phyloP scores from a whole-genome alignment of 2,113 vertebrate species.

The Gopherus flavomarginatus region DNA sequence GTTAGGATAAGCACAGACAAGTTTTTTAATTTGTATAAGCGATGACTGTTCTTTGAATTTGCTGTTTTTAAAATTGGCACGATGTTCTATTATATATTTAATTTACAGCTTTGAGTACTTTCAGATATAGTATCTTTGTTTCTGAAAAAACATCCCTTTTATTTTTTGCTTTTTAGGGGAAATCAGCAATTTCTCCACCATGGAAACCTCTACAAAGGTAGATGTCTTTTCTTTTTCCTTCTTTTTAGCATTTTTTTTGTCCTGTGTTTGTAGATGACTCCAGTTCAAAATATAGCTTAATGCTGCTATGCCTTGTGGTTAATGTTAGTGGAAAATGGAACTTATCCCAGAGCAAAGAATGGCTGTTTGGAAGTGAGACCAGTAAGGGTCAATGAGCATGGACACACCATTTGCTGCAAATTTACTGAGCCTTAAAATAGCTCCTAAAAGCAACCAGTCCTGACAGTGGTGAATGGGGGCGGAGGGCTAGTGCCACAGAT shows the following conservation, averaged over 20 bases:
- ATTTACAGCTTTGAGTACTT: background rate
- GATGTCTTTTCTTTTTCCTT: background rate
- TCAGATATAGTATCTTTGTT: background rate
- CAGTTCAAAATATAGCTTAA: background rate
- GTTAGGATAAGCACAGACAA: background rate
- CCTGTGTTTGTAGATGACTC: background rate
- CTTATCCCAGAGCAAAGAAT: background rate
- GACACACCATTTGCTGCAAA: background rate
- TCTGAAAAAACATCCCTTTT: background rate
- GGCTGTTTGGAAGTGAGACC: background rate
- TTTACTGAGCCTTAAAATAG: background rate
- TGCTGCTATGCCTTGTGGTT: background rate
- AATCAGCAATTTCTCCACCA: constrained; percentile 27
- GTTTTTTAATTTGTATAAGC: background rate
- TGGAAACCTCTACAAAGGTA: constrained; percentile 60
- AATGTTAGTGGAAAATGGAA: background rate
- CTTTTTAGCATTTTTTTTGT: background rate
- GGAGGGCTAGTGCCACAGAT: background rate
- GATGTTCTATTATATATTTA: background rate
- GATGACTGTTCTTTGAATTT: background rate
- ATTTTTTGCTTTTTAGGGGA: constrained; percentile 12
- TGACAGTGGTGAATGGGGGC: background rate
- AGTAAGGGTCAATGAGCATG: background rate
- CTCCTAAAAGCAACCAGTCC: background rate
- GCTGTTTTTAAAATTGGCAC: background rate